Evolutionary conservation across 2,113 vertebrate species (phyloP).

Genomic region (Neotragus moschatus): DNA sequence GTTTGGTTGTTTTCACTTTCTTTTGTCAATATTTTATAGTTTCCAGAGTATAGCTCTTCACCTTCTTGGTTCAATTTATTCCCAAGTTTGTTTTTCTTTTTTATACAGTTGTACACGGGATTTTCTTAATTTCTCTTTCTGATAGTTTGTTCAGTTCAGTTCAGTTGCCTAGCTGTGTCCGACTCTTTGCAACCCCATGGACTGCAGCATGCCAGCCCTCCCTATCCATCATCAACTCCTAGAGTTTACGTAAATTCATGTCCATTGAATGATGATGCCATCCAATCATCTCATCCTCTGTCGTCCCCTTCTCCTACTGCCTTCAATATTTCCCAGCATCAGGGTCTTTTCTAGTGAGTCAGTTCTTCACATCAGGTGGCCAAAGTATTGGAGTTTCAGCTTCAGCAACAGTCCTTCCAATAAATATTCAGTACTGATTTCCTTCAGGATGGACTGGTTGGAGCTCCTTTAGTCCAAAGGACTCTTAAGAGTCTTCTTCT

Average conservation of each 20-base stretch:
- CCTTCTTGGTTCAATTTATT: not conserved
- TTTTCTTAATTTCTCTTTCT: not conserved
- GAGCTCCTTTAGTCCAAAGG: not conserved
- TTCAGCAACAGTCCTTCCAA: not conserved
- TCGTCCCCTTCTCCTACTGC: not conserved
- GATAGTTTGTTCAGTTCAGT: not conserved
- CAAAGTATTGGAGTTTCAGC: not conserved
- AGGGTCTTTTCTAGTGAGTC: not conserved
- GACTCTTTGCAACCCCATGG: not conserved
- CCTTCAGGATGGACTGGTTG: not conserved
- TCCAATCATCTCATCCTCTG: not conserved
- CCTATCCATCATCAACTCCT: not conserved
- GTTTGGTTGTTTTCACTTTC: not conserved
- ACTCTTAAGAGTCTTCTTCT: not conserved
- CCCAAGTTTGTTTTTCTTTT: not conserved
- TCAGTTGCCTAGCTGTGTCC: not conserved
- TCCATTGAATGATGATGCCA: rapidly evolving
- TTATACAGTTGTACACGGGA: not conserved
- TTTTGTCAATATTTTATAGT: not conserved
- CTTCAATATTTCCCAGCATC: not conserved
- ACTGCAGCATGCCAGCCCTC: not conserved
- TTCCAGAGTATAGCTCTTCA: not conserved
- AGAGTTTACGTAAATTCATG: not conserved
- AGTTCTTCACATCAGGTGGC: not conserved
- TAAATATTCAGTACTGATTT: not conserved